These are phyloP conservation scores for Chelonus formosanus DNA, from an alignment of 2,888 invertebrate genomes.

Conservation along the genomic window DNA sequence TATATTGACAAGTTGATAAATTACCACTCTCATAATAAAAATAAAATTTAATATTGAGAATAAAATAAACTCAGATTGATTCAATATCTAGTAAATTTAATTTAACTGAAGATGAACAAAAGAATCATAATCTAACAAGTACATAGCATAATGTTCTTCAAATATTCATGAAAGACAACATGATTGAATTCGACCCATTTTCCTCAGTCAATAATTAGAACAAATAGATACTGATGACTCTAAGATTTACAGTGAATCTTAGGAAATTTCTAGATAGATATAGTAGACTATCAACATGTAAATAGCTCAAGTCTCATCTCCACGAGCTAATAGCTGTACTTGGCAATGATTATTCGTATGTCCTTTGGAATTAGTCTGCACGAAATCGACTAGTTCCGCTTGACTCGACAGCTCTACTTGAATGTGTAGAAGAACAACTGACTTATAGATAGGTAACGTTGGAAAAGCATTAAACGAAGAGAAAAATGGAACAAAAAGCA, in stretches of 20 bases:
- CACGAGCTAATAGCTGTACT: constrained; percentile 26
- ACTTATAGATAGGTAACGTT: neutral
- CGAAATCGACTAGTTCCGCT: constrained; percentile 35
- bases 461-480: constrained; percentile 14
- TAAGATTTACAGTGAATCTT: constrained; percentile 2
- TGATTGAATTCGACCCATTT: too few species aligned
- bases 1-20: too few species aligned
- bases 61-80: too few species aligned
- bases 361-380: constrained; percentile 33
- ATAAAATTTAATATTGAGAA: too few species aligned
- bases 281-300: constrained; percentile 30
- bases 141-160: too few species aligned
- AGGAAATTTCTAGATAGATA: neutral
- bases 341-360: constrained; percentile 38
- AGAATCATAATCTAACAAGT: too few species aligned
- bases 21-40: too few species aligned
- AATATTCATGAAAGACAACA: too few species aligned
- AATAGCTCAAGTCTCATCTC: constrained; percentile 34
- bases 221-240: neutral
- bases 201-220: too few species aligned
- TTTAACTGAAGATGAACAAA: too few species aligned
- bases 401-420: neutral
- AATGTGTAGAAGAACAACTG: neutral
- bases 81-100: too few species aligned
- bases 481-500: constrained; percentile 12